phyloP scores from a whole-genome alignment of 2,888 invertebrate species.

The Tenthredo livida region DNA sequence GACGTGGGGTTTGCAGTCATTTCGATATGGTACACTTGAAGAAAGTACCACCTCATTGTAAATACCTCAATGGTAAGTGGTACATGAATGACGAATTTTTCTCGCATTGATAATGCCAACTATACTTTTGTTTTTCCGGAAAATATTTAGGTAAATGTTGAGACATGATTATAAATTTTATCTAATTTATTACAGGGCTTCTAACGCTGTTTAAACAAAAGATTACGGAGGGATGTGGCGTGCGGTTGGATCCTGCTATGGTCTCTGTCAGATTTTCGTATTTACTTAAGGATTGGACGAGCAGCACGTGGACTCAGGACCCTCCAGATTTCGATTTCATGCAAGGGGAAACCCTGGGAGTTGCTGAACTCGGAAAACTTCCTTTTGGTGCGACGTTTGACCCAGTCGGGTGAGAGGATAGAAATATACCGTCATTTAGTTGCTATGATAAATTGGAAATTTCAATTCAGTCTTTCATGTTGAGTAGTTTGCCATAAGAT shows the following conservation, averaged over 20 bases:
- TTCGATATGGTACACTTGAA: conserved; percentile 95
- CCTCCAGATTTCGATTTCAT: conserved; percentile 80
- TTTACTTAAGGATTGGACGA: conserved; percentile 82
- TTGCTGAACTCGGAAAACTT: conserved; percentile 80
- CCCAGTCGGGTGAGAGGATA: conserved; percentile 82
- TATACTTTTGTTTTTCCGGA: conserved; percentile 11
- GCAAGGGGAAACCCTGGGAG: conserved; percentile 80
- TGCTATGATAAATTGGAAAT: neutral
- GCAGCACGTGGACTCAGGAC: conserved; percentile 83
- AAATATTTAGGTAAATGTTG: neutral
- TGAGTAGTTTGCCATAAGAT: neutral
- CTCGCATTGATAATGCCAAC: neutral
- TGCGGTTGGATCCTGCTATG: conserved; percentile 83
- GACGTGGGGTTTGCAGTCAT: conserved; percentile 87
- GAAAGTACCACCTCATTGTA: conserved; percentile 88
- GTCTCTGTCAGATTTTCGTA: conserved; percentile 90
- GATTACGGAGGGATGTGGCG: conserved; percentile 80
- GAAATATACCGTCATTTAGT: neutral
- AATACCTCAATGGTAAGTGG: conserved; percentile 85
- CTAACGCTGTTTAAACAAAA: conserved; percentile 94
- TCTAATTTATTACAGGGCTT: conserved; percentile 79
- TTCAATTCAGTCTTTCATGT: neutral
- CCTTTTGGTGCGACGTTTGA: conserved; percentile 93
- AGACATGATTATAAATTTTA: neutral
- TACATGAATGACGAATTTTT: conserved; percentile 83